Percentiles rank a stretch among this genome's conserved stretches.
phyloP scores from a whole-genome alignment of 2,113 vertebrate genomes.

The Caranx melampygus region DNA sequence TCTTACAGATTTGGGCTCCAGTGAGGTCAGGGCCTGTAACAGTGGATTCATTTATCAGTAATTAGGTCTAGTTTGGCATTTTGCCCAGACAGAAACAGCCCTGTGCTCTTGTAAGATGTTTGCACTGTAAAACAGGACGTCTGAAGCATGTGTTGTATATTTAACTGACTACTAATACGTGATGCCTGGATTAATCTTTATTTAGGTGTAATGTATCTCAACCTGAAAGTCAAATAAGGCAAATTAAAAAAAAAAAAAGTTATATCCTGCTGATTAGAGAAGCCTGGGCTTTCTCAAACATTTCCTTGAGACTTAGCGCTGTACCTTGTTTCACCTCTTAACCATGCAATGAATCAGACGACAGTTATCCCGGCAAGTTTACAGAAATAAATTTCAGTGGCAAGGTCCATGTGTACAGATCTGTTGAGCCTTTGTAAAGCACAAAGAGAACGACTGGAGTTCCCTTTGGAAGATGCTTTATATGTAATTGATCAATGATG shows the following conservation, averaged over 20 bases:
- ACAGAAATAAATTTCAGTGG: conserved; percentile 26
- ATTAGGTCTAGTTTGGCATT: background rate
- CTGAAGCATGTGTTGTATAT: conserved; percentile 37
- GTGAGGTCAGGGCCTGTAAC: conserved; percentile 25
- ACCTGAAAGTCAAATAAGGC: background rate
- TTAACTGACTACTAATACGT: background rate
- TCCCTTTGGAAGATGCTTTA: conserved; percentile 60
- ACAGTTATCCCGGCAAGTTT: conserved; percentile 4
- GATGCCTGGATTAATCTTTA: conserved; percentile 9
- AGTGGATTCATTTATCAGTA: background rate
- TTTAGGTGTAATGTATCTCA: conserved; percentile 24
- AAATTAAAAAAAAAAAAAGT: background rate
- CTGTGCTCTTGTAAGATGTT: conserved; percentile 12
- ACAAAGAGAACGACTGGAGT: conserved; percentile 53
- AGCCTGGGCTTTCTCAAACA: background rate
- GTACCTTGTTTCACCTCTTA: conserved; percentile 11
- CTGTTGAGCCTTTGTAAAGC: conserved; percentile 64
- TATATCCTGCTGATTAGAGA: conserved; percentile 16
- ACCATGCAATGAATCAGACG: background rate
- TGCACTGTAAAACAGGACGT: conserved; percentile 18
- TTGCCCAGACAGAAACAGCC: background rate
- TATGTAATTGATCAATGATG: conserved; percentile 60
- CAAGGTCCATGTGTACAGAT: conserved; percentile 54
- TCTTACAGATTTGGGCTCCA: conserved; percentile 19
- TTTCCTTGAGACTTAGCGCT: conserved; percentile 27